Evolutionary conservation across 2,113 vertebrate species (phyloP), one percentile per base, ranked within the genome.

Genomic region (Ploceus nigricollis): DNA sequence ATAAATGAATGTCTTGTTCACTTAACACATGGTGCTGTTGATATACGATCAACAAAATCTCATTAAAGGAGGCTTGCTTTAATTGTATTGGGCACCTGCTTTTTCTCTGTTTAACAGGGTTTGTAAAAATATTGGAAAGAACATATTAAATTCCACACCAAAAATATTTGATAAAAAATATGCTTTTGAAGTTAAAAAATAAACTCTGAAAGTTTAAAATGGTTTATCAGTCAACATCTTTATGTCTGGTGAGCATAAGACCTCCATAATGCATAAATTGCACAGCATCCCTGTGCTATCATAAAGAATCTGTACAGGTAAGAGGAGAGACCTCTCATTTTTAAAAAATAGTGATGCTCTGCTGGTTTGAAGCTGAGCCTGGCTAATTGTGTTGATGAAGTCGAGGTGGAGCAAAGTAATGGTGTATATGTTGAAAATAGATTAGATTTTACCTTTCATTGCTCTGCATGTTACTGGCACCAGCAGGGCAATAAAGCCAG

Each of bases 1-100:
- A 42, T 80, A 57, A 87, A 45, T 63, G 33, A 87, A 45, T 63
- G 33, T 53, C 70, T 45, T 83, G 12, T 39, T 83, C 60, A n/a
- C 40, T 70, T 86, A 88, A 92, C 71, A 82, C 94, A 73, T 37
- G 90, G 75, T 96, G 93, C 80, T 96, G 71, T 73, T 94, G 93
- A 68, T 76, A 75, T 75, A 21, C 30, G 51, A 75, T 53, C 40
- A 80, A 28, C 65, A 91, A 92, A 72, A 70, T 28, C 56, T 87
- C 33, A 31, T 92, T 85, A 82, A 71, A 71, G 44, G 66, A 79
- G 50, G 19, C 58, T 94, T 73, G 23, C 35, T 85, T 54, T 58
- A 80, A 31, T 88, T 78, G 35, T 53, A 13, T 15, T 86, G 60
- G 58, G 28, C 33, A 63, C 3, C 1, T 47, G 24, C 60, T 78